Conservation (phyloP, 2,888 invertebrate species). For the Isotomurus palustris region DNA sequence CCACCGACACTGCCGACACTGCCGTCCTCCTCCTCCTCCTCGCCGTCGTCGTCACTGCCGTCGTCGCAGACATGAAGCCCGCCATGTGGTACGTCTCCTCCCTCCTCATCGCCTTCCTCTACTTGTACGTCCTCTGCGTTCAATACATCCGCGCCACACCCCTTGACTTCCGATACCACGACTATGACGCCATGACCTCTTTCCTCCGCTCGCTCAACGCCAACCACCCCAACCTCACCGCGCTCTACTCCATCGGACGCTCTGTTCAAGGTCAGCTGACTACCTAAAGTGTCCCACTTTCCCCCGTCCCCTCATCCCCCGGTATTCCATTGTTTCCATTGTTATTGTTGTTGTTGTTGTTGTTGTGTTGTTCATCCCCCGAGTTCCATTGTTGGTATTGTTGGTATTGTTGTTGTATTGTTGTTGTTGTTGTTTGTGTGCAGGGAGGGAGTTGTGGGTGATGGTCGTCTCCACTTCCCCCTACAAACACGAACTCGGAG, state of each 20-base stretch:
- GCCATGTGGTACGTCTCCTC: conserved; percentile 50
- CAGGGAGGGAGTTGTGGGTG: conserved; percentile 88
- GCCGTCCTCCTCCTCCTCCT: too few species aligned
- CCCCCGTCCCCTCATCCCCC: not conserved
- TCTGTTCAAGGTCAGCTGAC: conserved; percentile 91
- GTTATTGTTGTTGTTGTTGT: not conserved
- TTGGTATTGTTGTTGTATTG: too few species aligned
- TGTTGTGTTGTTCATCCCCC: not conserved
- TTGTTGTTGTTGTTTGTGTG: too few species aligned
- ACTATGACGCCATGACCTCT: conserved; percentile 77
- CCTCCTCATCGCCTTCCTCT: conserved; percentile 49
- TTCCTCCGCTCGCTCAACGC: conserved; percentile 75
- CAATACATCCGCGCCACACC: conserved; percentile 49
- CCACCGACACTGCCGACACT: too few species aligned
- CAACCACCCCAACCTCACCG: conserved; percentile 77
- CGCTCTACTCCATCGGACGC: conserved; percentile 88
- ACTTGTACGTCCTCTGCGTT: conserved; percentile 49
- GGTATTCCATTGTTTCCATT: not conserved
- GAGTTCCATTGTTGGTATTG: not conserved
- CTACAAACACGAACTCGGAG: conserved; percentile 85
- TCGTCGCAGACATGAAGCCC: too few species aligned
- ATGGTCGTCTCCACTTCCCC: conserved; percentile 86
- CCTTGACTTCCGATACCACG: conserved; percentile 79
- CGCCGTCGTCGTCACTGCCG: too few species aligned
- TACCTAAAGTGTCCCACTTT: conserved; percentile 60